Evolutionary conservation across 1,140 invertebrate species (phyloP).

Genomic region (Euschistus heros): DNA sequence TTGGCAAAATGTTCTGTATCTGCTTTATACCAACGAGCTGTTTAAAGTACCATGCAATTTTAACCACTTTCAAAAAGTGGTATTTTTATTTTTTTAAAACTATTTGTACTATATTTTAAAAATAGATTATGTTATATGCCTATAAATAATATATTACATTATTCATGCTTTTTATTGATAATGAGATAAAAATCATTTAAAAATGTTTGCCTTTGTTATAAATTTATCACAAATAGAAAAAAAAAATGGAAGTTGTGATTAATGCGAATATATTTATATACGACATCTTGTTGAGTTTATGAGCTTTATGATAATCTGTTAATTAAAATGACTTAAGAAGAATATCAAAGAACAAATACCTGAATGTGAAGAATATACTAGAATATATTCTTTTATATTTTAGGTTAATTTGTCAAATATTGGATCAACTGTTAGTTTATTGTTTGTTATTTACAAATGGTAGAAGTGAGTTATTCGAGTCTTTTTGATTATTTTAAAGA

Average conservation of each 20-base stretch:
- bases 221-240: neutral
- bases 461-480: neutral
- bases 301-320: neutral
- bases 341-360: neutral
- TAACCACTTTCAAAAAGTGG: conserved; percentile 3
- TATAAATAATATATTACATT: conserved; percentile 11
- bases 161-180: conserved; percentile 2
- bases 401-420: neutral
- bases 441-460: neutral
- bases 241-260: neutral
- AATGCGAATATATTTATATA: conserved; percentile 16
- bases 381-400: neutral
- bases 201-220: neutral
- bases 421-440: neutral
- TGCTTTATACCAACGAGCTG: neutral
- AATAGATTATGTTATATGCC: conserved; percentile 12
- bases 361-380: conserved; percentile 1
- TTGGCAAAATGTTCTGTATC: neutral
- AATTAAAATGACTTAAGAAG: neutral
- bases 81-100: conserved; percentile 1
- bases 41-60: neutral
- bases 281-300: neutral
- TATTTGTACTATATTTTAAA: conserved; percentile 1
- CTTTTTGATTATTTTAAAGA: too few species aligned
- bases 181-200: conserved; percentile 5